Evolutionary conservation across 2,888 invertebrate species (phyloP).

Genomic region (Megamerina dolium): DNA sequence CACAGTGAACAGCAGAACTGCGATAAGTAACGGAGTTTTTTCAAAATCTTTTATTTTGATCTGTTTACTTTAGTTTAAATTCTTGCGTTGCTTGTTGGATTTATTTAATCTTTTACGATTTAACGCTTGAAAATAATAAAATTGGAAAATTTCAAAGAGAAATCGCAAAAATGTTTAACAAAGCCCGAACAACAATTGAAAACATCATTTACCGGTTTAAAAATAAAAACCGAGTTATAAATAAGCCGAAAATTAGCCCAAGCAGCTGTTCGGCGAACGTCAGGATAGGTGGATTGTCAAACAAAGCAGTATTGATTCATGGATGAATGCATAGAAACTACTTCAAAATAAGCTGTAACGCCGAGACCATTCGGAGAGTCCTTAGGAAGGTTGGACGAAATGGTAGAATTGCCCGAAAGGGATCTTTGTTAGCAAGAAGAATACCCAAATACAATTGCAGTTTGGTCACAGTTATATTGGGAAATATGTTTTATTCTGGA

Average conservation of each 20-base stretch:
- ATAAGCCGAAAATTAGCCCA: conserved; percentile 4
- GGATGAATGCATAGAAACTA: too few species aligned
- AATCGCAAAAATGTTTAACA: conserved; percentile 4
- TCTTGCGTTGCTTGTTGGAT: too few species aligned
- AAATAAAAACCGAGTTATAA: conserved; percentile 4
- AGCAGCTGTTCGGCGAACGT: conserved; percentile 1
- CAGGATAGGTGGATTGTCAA: too few species aligned
- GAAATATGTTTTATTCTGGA: neutral
- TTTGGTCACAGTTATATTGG: too few species aligned
- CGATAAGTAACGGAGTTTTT: too few species aligned
- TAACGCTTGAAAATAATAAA: neutral
- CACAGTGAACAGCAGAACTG: neutral
- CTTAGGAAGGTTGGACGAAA: conserved; percentile 1
- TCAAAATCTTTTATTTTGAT: too few species aligned
- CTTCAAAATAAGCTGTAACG: conserved; percentile 2
- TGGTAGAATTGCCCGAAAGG: too few species aligned
- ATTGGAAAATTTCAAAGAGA: too few species aligned
- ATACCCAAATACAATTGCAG: neutral
- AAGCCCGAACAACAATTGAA: conserved; percentile 2
- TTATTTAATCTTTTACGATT: too few species aligned
- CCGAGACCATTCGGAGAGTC: too few species aligned
- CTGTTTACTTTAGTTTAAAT: too few species aligned
- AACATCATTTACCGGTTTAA: conserved; percentile 2
- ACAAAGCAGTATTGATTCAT: neutral
- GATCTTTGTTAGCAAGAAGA: too few species aligned